Evolutionary conservation across 2,888 invertebrate species (phyloP).

Genomic region (Alentia gelatinosa): DNA sequence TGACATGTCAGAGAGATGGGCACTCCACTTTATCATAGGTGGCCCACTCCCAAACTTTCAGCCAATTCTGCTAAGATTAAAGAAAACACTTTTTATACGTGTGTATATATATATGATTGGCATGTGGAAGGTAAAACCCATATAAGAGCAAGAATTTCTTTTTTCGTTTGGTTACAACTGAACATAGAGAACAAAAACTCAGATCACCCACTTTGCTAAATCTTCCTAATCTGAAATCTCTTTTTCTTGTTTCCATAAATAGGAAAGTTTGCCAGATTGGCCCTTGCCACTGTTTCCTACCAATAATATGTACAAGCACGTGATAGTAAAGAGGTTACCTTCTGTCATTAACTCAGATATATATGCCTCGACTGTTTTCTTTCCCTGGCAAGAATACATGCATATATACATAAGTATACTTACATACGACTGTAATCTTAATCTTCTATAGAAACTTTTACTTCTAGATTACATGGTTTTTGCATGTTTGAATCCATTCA

Average conservation of each 20-base stretch:
- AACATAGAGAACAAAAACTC: conserved; percentile 1
- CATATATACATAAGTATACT: conserved; percentile 24
- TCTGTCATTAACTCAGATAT: not conserved
- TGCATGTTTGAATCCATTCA: conserved; percentile 49
- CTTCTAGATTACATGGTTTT: conserved; percentile 44
- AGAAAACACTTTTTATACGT: not conserved
- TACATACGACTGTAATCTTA: conserved; percentile 34
- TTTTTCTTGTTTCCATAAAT: not conserved
- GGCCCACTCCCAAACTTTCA: conserved; percentile 38
- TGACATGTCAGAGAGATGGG: not conserved
- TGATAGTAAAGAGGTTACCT: not conserved
- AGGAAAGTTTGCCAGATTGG: not conserved
- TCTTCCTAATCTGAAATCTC: not conserved
- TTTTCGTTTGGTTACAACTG: not conserved
- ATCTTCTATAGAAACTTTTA: conserved; percentile 41
- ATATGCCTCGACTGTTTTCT: not conserved
- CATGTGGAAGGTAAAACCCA: not conserved
- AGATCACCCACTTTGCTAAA: not conserved
- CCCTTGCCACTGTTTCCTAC: not conserved
- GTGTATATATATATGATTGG: not conserved
- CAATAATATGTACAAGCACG: not conserved
- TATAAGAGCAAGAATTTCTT: not conserved
- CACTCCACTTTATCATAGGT: not conserved
- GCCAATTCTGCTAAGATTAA: conserved; percentile 45
- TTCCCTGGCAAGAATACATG: not conserved